phyloP scores from a whole-genome alignment of 2,797 vertebrate genomes.

The Lepidocolaptes lacrymiger region DNA sequence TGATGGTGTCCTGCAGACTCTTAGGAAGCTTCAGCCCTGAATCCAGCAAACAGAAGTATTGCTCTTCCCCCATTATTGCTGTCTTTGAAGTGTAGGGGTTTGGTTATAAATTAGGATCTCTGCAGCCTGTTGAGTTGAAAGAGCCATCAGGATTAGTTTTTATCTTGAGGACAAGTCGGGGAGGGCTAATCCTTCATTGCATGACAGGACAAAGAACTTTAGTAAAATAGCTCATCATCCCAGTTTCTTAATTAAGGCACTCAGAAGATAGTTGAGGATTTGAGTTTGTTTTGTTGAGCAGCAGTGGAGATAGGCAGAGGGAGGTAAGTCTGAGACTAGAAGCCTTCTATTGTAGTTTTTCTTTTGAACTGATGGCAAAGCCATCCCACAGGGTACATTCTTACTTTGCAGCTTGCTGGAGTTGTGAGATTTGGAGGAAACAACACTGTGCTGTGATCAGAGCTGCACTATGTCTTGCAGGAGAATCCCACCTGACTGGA shows the following conservation, averaged over 20 bases:
- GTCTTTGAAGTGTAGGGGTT: not conserved
- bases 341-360: not conserved
- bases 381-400: not conserved
- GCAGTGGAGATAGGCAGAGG: not conserved
- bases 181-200: conserved; percentile 33
- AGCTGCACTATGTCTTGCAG: not conserved
- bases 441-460: not conserved
- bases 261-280: not conserved
- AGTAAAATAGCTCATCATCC: not conserved
- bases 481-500: not conserved
- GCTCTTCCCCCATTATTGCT: not conserved
- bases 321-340: not conserved
- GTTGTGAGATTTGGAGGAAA: not conserved
- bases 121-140: not conserved
- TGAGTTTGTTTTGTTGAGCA: not conserved
- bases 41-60: not conserved
- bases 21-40: not conserved
- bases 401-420: not conserved
- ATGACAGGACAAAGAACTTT: conserved; percentile 28
- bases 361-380: not conserved
- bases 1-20: not conserved
- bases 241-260: not conserved
- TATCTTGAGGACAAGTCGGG: conserved; percentile 1
- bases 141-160: conserved; percentile 26
- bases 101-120: not conserved